Evolutionary conservation across 1,140 invertebrate genomes (phyloP), one percentile per base, ranked within the genome.

Genomic region (Parasteatoda tepidariorum): DNA sequence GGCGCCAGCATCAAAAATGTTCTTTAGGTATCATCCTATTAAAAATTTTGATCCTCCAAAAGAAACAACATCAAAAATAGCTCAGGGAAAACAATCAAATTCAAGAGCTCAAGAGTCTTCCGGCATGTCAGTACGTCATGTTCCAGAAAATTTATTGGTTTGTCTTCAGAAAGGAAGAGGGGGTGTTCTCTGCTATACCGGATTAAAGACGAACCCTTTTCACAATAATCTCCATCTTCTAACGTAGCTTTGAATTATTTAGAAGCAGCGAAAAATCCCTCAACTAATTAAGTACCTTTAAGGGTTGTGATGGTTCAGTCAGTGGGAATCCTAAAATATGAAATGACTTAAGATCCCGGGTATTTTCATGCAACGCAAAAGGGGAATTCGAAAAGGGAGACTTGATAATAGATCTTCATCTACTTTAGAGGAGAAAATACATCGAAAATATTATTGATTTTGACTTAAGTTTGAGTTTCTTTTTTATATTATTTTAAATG

Each of bases 231-330:
- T 41, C 30, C 18, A 59, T 28, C 18, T 38, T 34, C 22, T 24
- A 24, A 57, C 30, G 62, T 13, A 26, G n/a, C 41, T 18, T n/a
- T 79, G 64, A 79, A 79, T 79, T 68, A 79, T 79, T 79, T 79
- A 79, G 76, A 68, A 31, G 22, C 24, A 26, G 31, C 31, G 61
- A 78, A 78, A 78, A 78, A 78, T 78, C 74, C 74, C 74, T 78
- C 61, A 66, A 66, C 74, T 78, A 78, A 78, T 78, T 78, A 78
- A 78, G 61, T 62, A 78, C 74, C 22, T 66, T 78, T 78, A 78
- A 78, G 61, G 33, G 31, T 33, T 75, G 38, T 33, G 73, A 62
- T 75, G 73, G 73, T 38, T 75, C 9, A 22, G 57, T 28, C 18
- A 48, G 38, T 26, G 38, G 38, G 61, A 22, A 26, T 26, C 41